Base-by-base conservation (phyloP, 1,140 invertebrate species). In the Drosophila athabasca region DNA sequence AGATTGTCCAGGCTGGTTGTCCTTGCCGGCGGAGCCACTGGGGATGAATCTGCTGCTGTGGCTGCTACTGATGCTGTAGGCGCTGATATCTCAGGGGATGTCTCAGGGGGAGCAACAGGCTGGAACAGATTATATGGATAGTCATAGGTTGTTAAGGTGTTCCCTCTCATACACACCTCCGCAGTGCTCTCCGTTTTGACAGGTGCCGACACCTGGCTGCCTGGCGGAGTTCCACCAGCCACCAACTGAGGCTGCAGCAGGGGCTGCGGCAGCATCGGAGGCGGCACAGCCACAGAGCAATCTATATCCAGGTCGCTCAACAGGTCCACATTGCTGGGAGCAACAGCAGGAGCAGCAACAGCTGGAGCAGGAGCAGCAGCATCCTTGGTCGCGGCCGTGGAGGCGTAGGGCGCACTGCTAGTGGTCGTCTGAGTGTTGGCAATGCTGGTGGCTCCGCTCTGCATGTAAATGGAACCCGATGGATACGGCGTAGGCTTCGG, bases 221-320 rank as follows among this genome's bases (percentile, higher is more conserved):
- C 50, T 24, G 90, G 69, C 0, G 79, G 83, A 3, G 83, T 90
- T 26, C 4, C 24, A 26, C 24, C 24, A 5, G 53, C 26, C 8
- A 90, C 73, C 15, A 82, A 55, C 45, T 80, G 61, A 6, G 90
- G 88, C 60, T 91, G 90, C 26, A 90, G 46, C 17, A 79, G 31
- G 0, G 87, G 84, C 17, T 74, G 57, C 1, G 87, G 77, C 57
- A 82, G 26, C 49, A 87, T 67, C 0, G 87, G 84, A 15, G 76
- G 65, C 24, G 82, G 79, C n/a, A 85, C 70, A 31, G 70, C 60
- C 1, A 50, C 79, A 0, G 92, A 93, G 62, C 96, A 95, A 84
- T 97, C 96, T 17, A 97, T 93, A 48, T 84, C 81, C 43, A 85
- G 24, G 51, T 95, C 96, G 1, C 95, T 94, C 1, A 97, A 89